phyloP scores from a whole-genome alignment of 2,888 invertebrate species.

The Rhimphoctona megacephalus region DNA sequence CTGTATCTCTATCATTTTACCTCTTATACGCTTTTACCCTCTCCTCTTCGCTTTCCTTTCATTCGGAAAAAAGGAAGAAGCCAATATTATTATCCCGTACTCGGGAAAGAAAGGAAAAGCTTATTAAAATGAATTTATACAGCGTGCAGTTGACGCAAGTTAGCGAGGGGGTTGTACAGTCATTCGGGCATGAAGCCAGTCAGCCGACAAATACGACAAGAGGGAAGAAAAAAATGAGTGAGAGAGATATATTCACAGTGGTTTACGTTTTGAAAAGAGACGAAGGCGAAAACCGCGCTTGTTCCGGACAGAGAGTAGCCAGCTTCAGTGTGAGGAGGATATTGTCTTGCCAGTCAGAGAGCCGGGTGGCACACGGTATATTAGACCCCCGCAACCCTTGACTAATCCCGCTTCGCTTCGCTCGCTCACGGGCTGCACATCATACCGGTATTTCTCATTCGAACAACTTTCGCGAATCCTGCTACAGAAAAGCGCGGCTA shows the following conservation, averaged over 20 bases:
- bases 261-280: conserved; percentile 59
- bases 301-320: conserved; percentile 26
- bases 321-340: conserved; percentile 41
- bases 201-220: conserved; percentile 22
- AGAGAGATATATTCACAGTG: conserved; percentile 22
- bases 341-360: conserved; percentile 66
- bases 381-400: conserved; percentile 78
- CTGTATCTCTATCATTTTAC: conserved; percentile 24
- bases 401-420: conserved; percentile 84
- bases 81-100: conserved; percentile 33
- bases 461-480: conserved; percentile 56
- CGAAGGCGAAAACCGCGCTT: conserved; percentile 41
- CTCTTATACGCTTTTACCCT: conserved; percentile 1
- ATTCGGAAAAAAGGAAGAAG: conserved; percentile 31
- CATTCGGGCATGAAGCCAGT: conserved; percentile 56
- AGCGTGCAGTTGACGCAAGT: conserved; percentile 66
- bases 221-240: conserved; percentile 3
- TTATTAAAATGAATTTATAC: conserved; percentile 72
- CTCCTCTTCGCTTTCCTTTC: conserved; percentile 22
- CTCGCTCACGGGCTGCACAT: conserved; percentile 78
- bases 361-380: conserved; percentile 77
- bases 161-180: conserved; percentile 49
- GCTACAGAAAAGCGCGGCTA: background rate
- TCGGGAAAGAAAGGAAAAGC: conserved; percentile 53
- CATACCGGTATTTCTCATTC: conserved; percentile 67